Percentiles rank a stretch among this genome's conserved stretches.
phyloP scores from a whole-genome alignment of 2,888 invertebrate genomes.

The Diachrysia chrysitis region DNA sequence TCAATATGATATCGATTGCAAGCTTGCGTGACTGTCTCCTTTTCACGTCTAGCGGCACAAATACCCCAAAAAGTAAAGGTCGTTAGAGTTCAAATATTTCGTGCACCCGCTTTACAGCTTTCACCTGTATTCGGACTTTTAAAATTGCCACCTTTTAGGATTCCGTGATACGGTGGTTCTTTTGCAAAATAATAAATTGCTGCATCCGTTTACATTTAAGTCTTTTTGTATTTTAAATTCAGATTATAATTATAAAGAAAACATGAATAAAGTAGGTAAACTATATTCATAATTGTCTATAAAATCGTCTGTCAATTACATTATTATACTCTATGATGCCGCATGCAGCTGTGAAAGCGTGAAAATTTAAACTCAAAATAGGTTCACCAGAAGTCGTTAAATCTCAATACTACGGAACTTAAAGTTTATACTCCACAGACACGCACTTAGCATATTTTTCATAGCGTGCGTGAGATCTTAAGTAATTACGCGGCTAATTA shows the following conservation, averaged over 20 bases:
- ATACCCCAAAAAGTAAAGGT: constrained; percentile 72
- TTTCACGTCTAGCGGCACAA: constrained; percentile 37
- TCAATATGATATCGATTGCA: neutral
- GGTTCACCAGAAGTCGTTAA: constrained; percentile 16
- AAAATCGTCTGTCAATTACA: no score
- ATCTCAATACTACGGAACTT: constrained; percentile 42
- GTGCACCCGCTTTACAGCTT: constrained; percentile 72
- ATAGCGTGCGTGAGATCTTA: constrained; percentile 48
- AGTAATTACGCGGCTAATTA: constrained; percentile 53
- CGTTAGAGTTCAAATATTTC: constrained; percentile 73
- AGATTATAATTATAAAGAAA: no score
- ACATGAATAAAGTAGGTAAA: no score
- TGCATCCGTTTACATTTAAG: no score
- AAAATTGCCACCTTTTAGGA: constrained; percentile 29
- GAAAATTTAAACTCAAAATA: constrained; percentile 16
- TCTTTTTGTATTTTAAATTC: no score
- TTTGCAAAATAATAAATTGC: constrained; percentile 6
- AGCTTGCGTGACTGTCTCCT: constrained; percentile 18
- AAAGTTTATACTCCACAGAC: constrained; percentile 13
- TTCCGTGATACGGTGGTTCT: constrained; percentile 11
- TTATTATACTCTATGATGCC: neutral
- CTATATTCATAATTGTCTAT: no score
- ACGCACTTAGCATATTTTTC: constrained; percentile 40
- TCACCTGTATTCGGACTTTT: constrained; percentile 65
- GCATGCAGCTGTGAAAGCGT: constrained; percentile 6